A percentile compares a stretch with the other conserved stretches of the same genome.
Conservation (phyloP, 2,888 invertebrate genomes). For the Argyresthia goedartella region DNA sequence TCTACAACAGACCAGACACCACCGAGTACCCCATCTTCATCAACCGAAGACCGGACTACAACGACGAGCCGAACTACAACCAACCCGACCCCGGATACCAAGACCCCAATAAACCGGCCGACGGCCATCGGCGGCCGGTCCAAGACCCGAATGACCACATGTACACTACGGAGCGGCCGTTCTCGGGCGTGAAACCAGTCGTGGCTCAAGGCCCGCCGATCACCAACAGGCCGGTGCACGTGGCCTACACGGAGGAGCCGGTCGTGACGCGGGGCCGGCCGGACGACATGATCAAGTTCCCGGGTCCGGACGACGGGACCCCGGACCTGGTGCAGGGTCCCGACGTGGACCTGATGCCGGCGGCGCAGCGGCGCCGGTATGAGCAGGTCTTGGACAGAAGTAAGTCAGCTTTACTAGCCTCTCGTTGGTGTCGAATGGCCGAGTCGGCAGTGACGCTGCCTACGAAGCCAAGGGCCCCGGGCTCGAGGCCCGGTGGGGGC, state of each 20-base stretch:
- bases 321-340: constrained; percentile 5
- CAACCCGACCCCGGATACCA: constrained; percentile 6
- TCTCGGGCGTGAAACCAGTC: constrained; percentile 36
- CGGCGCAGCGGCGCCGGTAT: constrained; percentile 33
- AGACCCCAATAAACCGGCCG: constrained; percentile 11
- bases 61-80: background rate
- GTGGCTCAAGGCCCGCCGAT: constrained; percentile 40
- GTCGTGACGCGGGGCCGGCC: background rate
- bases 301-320: background rate
- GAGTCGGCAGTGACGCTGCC: too few species aligned
- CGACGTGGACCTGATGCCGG: constrained; percentile 9
- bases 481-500: too few species aligned
- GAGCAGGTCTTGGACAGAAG: constrained; percentile 42
- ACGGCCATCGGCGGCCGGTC: constrained; percentile 4
- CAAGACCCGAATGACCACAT: background rate
- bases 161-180: constrained; percentile 22
- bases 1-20: background rate
- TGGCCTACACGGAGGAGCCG: background rate
- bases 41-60: background rate
- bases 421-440: background rate
- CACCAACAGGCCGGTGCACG: constrained; percentile 30
- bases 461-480: too few species aligned
- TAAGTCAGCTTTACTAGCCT: constrained; percentile 29
- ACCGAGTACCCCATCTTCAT: background rate
- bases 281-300: background rate